Base-by-base conservation (phyloP, 2,888 invertebrate species). In the Allygus modestus region DNA sequence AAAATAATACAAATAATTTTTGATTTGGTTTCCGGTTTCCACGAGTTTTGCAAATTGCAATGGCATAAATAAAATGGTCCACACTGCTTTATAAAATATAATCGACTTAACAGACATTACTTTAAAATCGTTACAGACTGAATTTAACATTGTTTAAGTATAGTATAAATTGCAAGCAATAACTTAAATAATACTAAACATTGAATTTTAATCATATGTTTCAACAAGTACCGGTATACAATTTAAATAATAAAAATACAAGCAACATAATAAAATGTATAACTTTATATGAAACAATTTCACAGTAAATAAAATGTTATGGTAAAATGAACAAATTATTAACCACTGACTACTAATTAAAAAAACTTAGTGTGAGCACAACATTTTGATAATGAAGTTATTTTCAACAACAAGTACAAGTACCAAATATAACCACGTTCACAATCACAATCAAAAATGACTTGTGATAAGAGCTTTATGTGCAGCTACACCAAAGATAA, bases 391-490 rank as follows among this genome's bases (percentile, higher is more conserved):
- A 54, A 23, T 54, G 4, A 7, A 54, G 20, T 37, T 17, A 12
- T 46, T 46, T 46, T 46, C 12, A 46, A 46, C 46, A 46, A 46
- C 17, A 46, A 46, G 46, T 46, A 46, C 46, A 46, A 46, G 46
- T 17, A 46, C 46, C 12, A 46, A 46, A 46, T 15, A 37, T 20
- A 79, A 58, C 12, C 79, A 79, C 79, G 79, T 79, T 79, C 79
- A 79, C 28, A 26, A 77, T n/a, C n/a, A n/a, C n/a, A n/a, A n/a
- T n/a, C 46, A 23, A 79, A 33, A 79, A 79, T 51, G n/a, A n/a
- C 54, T 54, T 79, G 79, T 79, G 79, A 28, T 17, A 79, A 26
- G 79, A 79, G 79, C 58, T 23, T 58, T 77, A 2, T 79, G 77
- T 77, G 79, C 54, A 79, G 58, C 20, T 51, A 51, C 79, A 33